Evolutionary conservation across 2,888 invertebrate genomes (phyloP).

Genomic region (Synanthedon andrenaeformis): DNA sequence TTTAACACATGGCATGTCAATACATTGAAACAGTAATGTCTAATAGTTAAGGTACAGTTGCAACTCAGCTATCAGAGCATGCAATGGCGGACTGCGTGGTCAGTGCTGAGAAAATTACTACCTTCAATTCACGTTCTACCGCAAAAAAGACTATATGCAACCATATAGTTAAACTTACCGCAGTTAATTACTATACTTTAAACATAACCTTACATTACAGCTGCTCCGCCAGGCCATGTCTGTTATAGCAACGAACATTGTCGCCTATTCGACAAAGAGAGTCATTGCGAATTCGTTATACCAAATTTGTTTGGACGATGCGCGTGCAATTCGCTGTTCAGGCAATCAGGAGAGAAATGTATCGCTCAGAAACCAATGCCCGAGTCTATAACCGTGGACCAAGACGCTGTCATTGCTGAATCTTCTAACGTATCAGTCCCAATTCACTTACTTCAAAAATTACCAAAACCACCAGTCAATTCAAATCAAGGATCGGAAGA

Average conservation of each 20-base stretch:
- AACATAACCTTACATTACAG: slow-evolving; percentile 49
- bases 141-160: not conserved
- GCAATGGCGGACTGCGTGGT: slow-evolving; percentile 35
- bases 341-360: slow-evolving; percentile 75
- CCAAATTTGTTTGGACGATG: slow-evolving; percentile 91
- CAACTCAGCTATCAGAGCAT: slow-evolving; percentile 35
- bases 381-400: slow-evolving; percentile 52
- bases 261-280: slow-evolving; percentile 83
- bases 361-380: slow-evolving; percentile 44
- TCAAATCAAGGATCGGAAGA: slow-evolving; percentile 22
- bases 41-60: not conserved
- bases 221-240: slow-evolving; percentile 86
- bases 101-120: slow-evolving; percentile 36
- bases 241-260: slow-evolving; percentile 93
- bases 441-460: slow-evolving; percentile 19
- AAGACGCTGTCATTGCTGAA: slow-evolving; percentile 30
- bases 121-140: slow-evolving; percentile 1
- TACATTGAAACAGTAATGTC: not conserved
- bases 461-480: slow-evolving; percentile 25
- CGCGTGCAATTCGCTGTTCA: slow-evolving; percentile 78
- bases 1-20: not conserved
- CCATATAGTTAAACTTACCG: not conserved
- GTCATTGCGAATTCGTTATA: slow-evolving; percentile 90
- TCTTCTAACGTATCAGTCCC: slow-evolving; percentile 19
- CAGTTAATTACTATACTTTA: not conserved